These are phyloP conservation scores for Brachirus orientalis DNA, from an alignment of 2,113 vertebrate genomes.

Conservation along the genomic window DNA sequence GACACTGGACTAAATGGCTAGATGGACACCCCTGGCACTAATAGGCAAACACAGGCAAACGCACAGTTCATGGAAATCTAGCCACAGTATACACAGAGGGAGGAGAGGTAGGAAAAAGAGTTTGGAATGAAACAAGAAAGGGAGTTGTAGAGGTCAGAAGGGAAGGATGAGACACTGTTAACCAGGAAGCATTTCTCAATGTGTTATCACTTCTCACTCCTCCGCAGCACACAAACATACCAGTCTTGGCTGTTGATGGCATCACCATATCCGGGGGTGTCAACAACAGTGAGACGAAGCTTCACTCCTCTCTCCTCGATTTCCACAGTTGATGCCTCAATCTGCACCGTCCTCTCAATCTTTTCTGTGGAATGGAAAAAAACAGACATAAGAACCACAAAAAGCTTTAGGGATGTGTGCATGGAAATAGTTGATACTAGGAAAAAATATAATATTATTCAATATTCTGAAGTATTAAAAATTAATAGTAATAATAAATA, in stretches of 20 bases:
- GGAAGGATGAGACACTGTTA: constrained; percentile 23
- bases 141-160: constrained; percentile 18
- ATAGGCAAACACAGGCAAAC: not conserved
- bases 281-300: constrained; percentile 92
- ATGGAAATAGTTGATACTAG: not conserved
- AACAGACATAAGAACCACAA: not conserved
- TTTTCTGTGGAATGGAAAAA: constrained; percentile 82
- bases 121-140: constrained; percentile 29
- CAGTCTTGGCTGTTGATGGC: constrained; percentile 95
- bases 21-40: constrained; percentile 13
- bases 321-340: constrained; percentile 93
- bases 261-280: constrained; percentile 93
- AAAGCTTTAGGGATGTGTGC: not conserved
- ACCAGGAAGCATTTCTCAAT: constrained; percentile 25
- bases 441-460: not conserved
- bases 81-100: constrained; percentile 33
- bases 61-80: not conserved
- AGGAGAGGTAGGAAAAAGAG: constrained; percentile 38
- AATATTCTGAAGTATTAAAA: not conserved
- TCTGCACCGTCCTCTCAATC: constrained; percentile 93
- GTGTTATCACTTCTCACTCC: constrained; percentile 18
- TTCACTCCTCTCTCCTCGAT: constrained; percentile 95
- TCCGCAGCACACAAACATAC: constrained; percentile 70
- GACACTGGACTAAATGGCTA: constrained; percentile 7
- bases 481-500: not conserved